Conservation (phyloP, 2,113 vertebrate genomes). For the Chaetura pelagica region DNA sequence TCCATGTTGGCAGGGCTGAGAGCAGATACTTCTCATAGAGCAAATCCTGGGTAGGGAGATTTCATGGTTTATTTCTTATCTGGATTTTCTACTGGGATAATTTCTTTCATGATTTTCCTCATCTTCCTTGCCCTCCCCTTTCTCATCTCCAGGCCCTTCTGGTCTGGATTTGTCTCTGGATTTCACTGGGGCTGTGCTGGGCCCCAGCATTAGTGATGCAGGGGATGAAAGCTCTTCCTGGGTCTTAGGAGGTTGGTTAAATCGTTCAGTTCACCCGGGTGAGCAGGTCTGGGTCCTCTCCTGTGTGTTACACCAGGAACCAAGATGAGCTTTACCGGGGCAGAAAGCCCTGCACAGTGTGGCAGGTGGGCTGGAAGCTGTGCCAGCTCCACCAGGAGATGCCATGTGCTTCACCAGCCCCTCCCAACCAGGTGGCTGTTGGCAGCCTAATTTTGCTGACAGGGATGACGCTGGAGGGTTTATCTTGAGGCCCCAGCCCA, state of each 20-base stretch:
- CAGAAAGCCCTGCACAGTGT: accelerated
- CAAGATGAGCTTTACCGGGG: accelerated
- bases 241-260: not conserved
- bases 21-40: not conserved
- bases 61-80: not conserved
- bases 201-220: accelerated
- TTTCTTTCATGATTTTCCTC: not conserved
- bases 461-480: not conserved
- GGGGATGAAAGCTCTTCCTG: not conserved
- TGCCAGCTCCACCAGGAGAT: accelerated
- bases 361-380: not conserved
- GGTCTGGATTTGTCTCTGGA: not conserved
- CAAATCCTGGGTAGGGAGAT: not conserved
- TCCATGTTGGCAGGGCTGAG: not conserved
- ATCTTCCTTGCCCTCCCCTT: not conserved
- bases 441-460: constrained; percentile 30
- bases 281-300: not conserved
- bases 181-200: not conserved
- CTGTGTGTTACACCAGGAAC: accelerated
- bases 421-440: not conserved
- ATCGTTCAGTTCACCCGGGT: not conserved
- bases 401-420: not conserved
- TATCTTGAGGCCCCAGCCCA: not conserved
- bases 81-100: not conserved
- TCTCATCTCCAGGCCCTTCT: not conserved